A percentile compares a stretch with the other conserved stretches of the same genome.
These are phyloP conservation scores for Brachyhypopomus gauderio DNA, from an alignment of 2,113 vertebrate species.

Conservation along the genomic window DNA sequence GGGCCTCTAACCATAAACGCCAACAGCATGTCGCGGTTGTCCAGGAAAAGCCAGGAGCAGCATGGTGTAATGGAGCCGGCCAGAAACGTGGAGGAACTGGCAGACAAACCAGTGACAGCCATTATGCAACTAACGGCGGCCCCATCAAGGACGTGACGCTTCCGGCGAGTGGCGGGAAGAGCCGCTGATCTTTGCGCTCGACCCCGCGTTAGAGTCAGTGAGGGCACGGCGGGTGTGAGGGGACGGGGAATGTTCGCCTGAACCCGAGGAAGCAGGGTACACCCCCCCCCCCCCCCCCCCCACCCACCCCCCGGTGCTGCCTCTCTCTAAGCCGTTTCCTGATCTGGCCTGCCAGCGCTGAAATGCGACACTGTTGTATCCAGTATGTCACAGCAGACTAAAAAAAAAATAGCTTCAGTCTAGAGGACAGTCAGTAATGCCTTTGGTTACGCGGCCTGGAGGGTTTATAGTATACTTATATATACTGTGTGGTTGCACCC, in stretches of 20 bases:
- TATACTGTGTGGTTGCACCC: neutral
- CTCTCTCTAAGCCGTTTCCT: slow-evolving; percentile 43
- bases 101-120: slow-evolving; percentile 42
- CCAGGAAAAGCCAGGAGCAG: slow-evolving; percentile 44
- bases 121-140: slow-evolving; percentile 49
- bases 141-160: slow-evolving; percentile 38
- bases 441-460: neutral
- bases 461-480: too few species aligned
- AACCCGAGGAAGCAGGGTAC: slow-evolving; percentile 34
- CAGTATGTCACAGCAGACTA: slow-evolving; percentile 59
- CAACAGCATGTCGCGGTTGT: neutral
- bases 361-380: slow-evolving; percentile 50
- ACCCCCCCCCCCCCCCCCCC: too few species aligned
- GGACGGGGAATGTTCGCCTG: slow-evolving; percentile 1
- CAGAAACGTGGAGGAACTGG: slow-evolving; percentile 42
- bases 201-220: neutral
- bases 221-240: neutral
- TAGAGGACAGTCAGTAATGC: neutral
- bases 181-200: neutral
- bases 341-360: slow-evolving; percentile 46
- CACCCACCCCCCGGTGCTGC: neutral
- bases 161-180: slow-evolving; percentile 49
- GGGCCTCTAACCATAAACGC: neutral
- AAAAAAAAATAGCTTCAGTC: neutral
- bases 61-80: slow-evolving; percentile 49